phyloP scores from a whole-genome alignment of 37 sponge, comb jelly and placozoan genomes.

The Halichondria panicea region DNA sequence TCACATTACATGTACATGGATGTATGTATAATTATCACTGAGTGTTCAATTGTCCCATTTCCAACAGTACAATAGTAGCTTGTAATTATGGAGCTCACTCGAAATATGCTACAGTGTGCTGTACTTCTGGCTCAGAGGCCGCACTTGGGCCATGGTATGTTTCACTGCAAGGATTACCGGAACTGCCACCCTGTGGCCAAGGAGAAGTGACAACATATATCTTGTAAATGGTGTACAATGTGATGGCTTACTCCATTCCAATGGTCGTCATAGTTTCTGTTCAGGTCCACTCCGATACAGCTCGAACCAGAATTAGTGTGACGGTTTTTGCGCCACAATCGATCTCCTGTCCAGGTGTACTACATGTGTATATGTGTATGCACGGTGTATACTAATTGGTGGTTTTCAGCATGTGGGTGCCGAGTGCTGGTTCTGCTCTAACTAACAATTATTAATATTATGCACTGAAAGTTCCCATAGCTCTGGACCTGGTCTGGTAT shows the following conservation, averaged over 20 bases:
- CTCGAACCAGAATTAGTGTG: not conserved
- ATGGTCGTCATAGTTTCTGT: constrained; percentile 73
- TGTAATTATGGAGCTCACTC: too few species aligned
- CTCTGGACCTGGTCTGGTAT: too few species aligned
- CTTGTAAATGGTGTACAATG: not conserved
- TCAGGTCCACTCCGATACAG: constrained; percentile 80
- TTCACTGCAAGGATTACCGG: constrained; percentile 56
- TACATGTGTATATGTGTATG: too few species aligned
- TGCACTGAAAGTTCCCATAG: too few species aligned
- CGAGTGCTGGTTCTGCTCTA: too few species aligned
- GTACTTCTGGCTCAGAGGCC: constrained; percentile 76
- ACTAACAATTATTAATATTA: too few species aligned
- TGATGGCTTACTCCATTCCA: constrained; percentile 54
- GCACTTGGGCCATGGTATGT: constrained; percentile 68
- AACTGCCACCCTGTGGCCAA: constrained; percentile 41
- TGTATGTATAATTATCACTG: too few species aligned
- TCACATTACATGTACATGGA: not conserved
- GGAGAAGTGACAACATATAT: not conserved
- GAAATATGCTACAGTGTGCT: constrained; percentile 44
- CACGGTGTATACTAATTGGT: too few species aligned
- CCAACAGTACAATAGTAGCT: too few species aligned
- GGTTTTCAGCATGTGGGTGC: too few species aligned
- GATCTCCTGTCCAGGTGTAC: constrained; percentile 64
- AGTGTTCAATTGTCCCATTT: too few species aligned
- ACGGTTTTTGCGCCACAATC: constrained; percentile 85